Evolutionary conservation across 2,113 vertebrate genomes (phyloP).

Genomic region (Chlamydotis undulata): DNA sequence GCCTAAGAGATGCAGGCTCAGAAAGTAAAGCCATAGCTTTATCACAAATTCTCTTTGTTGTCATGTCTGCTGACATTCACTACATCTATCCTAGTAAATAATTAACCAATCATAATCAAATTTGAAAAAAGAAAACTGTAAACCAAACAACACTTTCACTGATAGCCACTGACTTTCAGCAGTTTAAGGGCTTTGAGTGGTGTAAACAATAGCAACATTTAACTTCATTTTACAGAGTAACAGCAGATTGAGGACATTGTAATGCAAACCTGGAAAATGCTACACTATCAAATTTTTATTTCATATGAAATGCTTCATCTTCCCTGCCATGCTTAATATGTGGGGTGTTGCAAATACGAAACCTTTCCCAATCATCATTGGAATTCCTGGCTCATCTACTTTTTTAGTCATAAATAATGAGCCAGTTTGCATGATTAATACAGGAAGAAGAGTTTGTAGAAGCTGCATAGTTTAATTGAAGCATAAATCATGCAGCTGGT

Average conservation of each 20-base stretch:
- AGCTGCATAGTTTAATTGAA: conserved; percentile 61
- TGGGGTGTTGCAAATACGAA: conserved; percentile 17
- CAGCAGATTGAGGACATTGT: background rate
- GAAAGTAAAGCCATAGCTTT: background rate
- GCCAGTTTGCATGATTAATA: conserved; percentile 51
- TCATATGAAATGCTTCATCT: background rate
- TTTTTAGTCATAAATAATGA: conserved; percentile 54
- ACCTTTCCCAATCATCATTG: background rate
- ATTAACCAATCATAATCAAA: background rate
- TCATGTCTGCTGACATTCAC: background rate
- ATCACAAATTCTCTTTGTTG: background rate
- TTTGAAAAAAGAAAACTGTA: background rate
- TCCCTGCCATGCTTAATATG: background rate
- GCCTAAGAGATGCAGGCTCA: background rate
- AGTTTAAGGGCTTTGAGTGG: background rate
- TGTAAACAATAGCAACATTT: background rate
- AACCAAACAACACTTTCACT: background rate
- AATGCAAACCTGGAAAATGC: background rate
- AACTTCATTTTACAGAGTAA: background rate
- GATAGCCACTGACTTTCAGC: background rate
- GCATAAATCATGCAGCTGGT: conserved; percentile 65
- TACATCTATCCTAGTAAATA: background rate
- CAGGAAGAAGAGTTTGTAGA: conserved; percentile 53
- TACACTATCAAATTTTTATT: background rate
- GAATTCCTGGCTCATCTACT: conserved; percentile 7